Percentiles rank a stretch among this genome's conserved stretches.
These are phyloP conservation scores for Corythaixoides concolor DNA, from an alignment of 2,113 vertebrate species.

Conservation along the genomic window DNA sequence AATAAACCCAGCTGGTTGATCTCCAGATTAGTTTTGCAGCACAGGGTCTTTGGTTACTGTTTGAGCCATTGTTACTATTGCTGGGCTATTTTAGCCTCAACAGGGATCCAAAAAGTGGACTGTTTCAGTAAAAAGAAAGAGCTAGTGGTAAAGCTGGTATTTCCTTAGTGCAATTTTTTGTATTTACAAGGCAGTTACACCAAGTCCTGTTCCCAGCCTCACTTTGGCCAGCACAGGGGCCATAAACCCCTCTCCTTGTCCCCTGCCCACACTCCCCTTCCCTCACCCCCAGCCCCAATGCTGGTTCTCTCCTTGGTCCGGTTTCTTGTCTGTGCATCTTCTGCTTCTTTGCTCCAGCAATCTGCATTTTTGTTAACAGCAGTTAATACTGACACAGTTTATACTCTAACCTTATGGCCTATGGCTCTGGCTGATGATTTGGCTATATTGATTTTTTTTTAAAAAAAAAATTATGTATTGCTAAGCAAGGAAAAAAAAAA, in stretches of 20 bases:
- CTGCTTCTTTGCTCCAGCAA: background rate
- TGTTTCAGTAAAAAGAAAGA: background rate
- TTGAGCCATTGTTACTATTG: background rate
- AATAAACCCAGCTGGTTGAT: background rate
- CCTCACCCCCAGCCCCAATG: background rate
- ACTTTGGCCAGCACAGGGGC: background rate
- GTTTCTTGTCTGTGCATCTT: background rate
- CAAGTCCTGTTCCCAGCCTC: background rate
- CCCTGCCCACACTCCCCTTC: too few relatives aligned
- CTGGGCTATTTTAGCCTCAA: background rate
- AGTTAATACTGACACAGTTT: background rate
- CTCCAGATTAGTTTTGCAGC: background rate
- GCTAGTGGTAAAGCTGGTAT: background rate
- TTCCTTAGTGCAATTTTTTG: background rate
- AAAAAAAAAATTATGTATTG: background rate
- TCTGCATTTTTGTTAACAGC: background rate
- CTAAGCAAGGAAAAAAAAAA: background rate
- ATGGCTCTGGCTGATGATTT: background rate
- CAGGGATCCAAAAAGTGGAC: background rate
- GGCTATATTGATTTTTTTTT: background rate
- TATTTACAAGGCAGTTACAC: background rate
- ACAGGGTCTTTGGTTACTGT: background rate
- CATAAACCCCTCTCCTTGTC: too few relatives aligned
- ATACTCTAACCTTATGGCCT: background rate
- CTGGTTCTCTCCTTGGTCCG: background rate